These are phyloP conservation scores for Hesperophylax magnus DNA, from an alignment of 1,140 invertebrate genomes.

Conservation along the genomic window DNA sequence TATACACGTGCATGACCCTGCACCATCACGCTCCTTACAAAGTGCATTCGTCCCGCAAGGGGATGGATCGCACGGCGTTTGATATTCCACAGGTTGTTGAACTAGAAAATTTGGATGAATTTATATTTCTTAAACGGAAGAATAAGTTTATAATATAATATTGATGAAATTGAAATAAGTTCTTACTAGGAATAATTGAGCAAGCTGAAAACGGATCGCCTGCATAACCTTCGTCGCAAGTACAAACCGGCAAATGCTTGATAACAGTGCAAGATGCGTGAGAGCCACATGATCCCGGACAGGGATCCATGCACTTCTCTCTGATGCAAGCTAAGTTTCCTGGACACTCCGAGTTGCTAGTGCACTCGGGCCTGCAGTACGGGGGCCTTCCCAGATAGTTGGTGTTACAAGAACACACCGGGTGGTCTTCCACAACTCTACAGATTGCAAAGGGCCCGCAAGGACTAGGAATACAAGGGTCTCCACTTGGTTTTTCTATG, in stretches of 20 bases:
- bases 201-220: conserved; percentile 84
- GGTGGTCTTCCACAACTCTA: conserved; percentile 70
- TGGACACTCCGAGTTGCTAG: conserved; percentile 72
- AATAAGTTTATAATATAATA: not conserved
- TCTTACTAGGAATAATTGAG: conserved; percentile 70
- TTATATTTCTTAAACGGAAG: conserved; percentile 15
- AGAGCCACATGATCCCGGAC: conserved; percentile 74
- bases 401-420: conserved; percentile 77
- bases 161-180: conserved; percentile 10
- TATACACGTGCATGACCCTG: conserved; percentile 80
- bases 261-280: conserved; percentile 68
- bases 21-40: conserved; percentile 82
- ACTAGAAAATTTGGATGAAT: conserved; percentile 61
- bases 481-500: conserved; percentile 56
- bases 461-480: conserved; percentile 76
- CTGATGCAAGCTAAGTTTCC: conserved; percentile 72
- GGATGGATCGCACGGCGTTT: conserved; percentile 74
- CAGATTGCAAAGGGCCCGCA: conserved; percentile 80
- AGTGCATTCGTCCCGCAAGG: conserved; percentile 88
- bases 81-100: conserved; percentile 64
- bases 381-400: conserved; percentile 80
- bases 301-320: conserved; percentile 73
- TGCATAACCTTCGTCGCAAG: conserved; percentile 77
- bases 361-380: conserved; percentile 78
- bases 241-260: conserved; percentile 71